Base-by-base conservation (phyloP, 2,797 vertebrate species). In the Taeniopygia guttata region DNA sequence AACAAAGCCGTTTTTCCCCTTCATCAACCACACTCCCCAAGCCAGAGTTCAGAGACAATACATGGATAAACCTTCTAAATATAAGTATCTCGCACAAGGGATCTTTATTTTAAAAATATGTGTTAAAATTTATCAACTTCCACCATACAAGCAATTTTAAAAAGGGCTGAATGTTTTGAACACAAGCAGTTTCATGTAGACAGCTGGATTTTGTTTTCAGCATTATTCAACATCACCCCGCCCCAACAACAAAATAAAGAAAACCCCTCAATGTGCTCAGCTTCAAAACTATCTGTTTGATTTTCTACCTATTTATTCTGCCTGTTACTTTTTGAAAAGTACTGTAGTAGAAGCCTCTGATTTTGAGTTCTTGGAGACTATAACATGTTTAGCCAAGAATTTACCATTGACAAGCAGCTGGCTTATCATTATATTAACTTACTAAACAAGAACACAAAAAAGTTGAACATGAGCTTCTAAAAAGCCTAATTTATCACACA, bases 241-340 rank as follows among this genome's bases (percentile, higher is more conserved):
- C 16, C 6, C 2, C 46, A 23, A 52, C 15, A 76, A 81, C 13
- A 82, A 42, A 62, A 64, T 14, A 48, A 74, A 56, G 55, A 7
- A 36, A 5, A 0, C 1, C 0, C 5, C 30, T 55, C 11, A 12
- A 10, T 3, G 25, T 70, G 20, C 14, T 7, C 55, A 64, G n/a
- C 23, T 85, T 58, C 30, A 40, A 76, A 59, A 40, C 10, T n/a
- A n/a, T n/a, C n/a, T 55, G 38, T 67, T 68, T 62, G 42, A 34
- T 22, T 58, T 68, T 62, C 49, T 70, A 82, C 10, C 7, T 76
- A 34, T 49, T 89, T 67, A 90, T 85, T 90, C 64, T 58, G 23
- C 20, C 34, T 18, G 11, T 9, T 62, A 48, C 23, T 63, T 89
- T 77, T 48, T 67, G 36, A 76, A 84, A 89, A 93, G 63, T 70